Conservation (phyloP, 2,797 vertebrate species). For the Coendou prehensilis region DNA sequence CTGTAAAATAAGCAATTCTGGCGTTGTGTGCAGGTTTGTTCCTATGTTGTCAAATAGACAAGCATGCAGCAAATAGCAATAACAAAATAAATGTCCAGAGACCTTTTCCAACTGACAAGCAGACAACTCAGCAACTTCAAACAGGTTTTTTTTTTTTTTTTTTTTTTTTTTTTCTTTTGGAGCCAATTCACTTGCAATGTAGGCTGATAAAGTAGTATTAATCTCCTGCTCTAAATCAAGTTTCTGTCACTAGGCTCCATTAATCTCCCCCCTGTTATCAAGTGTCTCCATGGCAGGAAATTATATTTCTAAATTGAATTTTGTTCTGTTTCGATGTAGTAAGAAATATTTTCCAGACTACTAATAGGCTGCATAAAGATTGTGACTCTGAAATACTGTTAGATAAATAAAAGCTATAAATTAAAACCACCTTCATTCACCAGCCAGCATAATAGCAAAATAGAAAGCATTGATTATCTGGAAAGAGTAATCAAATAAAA, state of each 20-base stretch:
- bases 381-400: constrained; percentile 76
- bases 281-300: constrained; percentile 87
- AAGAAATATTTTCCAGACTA: constrained; percentile 88
- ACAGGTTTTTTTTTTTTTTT: constrained; percentile 84
- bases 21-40: constrained; percentile 73
- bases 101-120: constrained; percentile 82
- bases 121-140: constrained; percentile 88
- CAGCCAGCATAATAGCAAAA: constrained; percentile 70
- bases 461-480: constrained; percentile 81
- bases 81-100: constrained; percentile 87
- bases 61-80: constrained; percentile 78
- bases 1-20: constrained; percentile 82
- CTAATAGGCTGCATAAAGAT: constrained; percentile 86
- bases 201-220: constrained; percentile 86
- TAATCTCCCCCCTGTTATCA: constrained; percentile 87
- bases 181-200: constrained; percentile 83
- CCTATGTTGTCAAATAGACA: constrained; percentile 80
- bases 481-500: constrained; percentile 85
- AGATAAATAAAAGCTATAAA: constrained; percentile 87
- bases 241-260: constrained; percentile 87
- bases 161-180: constrained; percentile 76
- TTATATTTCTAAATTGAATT: constrained; percentile 90
- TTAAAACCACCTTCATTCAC: constrained; percentile 83
- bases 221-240: constrained; percentile 89
- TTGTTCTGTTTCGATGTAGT: constrained; percentile 86